Evolutionary conservation across 2,888 invertebrate species (phyloP), one percentile per base, ranked within the genome.

Genomic region (Cacoxenus indagator): DNA sequence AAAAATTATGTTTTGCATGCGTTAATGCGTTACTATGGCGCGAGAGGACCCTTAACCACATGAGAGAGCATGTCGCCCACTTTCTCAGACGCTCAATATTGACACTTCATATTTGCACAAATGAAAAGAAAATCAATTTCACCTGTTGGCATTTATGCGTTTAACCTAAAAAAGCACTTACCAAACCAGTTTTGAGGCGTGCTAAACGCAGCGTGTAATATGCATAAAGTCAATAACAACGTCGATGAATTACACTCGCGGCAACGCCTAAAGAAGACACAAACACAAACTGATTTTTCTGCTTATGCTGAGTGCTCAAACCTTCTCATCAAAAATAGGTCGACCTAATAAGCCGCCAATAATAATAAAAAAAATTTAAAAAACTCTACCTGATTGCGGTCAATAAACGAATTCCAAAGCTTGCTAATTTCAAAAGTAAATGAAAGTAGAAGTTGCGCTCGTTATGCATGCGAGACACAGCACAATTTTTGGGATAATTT

Each of bases 111-210:
- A 86, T 87, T 87, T 86, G 85, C 84, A 75, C 86, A 87, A 87
- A 86, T 83, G 85, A 85, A 86, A 86, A 85, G 85, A 85, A 87
- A 87, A 86, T 85, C 86, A 87, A 86, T 87, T 87, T 87, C 87
- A 87, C 87, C 84, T 84, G 78, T 73, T 77, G 85, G 80, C 78
- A 85, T 86, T 85, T 86, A 74, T 77, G 79, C 84, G 78, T 78
- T 87, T 84, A 86, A 85, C 85, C 86, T 78, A 81, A 77, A 78
- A 76, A 75, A 65, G 62, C 64, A 70, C 64, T 68, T 51, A 65
- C 31, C 11, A n/a, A 27, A 22, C 19, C 26, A 64, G 51, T 55
- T 37, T 37, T 37, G 37, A 14, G 37, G 9, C n/a, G 6, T 48
- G 48, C 48, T 19, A 48, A 48, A 19, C 8, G 48, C 48, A 48